phyloP scores from a whole-genome alignment of 2,797 vertebrate species.

The Pseudochirops corinnae region DNA sequence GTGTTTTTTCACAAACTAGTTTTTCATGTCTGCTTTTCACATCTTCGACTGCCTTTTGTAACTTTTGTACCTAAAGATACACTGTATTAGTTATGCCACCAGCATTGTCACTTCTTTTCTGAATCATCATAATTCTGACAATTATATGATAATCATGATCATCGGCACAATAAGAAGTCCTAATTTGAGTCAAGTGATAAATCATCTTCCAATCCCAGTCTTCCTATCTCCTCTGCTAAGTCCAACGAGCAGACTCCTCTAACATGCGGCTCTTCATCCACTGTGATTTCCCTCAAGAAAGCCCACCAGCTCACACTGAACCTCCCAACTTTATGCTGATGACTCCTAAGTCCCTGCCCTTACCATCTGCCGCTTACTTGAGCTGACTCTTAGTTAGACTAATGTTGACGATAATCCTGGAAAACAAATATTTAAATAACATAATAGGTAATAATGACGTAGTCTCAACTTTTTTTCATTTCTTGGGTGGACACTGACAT shows the following conservation, averaged over 20 bases:
- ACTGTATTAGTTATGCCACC: slow-evolving; percentile 43
- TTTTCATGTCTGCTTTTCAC: slow-evolving; percentile 84
- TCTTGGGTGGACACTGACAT: not conserved
- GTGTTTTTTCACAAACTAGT: slow-evolving; percentile 84
- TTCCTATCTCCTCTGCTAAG: not conserved
- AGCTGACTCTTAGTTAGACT: not conserved
- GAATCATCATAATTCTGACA: not conserved
- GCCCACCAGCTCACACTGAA: not conserved
- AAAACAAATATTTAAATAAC: not conserved
- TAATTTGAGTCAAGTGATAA: not conserved
- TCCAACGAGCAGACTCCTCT: not conserved
- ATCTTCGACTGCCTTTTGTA: slow-evolving; percentile 85
- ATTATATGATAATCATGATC: not conserved
- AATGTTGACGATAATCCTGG: not conserved
- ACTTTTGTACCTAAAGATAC: slow-evolving; percentile 86
- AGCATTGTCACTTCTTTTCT: not conserved
- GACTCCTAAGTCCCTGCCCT: not conserved
- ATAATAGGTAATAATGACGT: not conserved
- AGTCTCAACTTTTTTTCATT: not conserved
- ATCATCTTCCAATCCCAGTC: not conserved
- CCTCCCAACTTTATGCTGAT: not conserved
- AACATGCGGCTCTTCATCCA: not conserved
- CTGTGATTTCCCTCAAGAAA: not conserved
- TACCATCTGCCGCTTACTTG: not conserved
- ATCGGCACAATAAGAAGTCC: not conserved